Percentiles rank a stretch among this genome's conserved stretches.
These are phyloP conservation scores for Melanotaenia nigrans DNA, from an alignment of 2,797 vertebrate genomes.

Conservation along the genomic window DNA sequence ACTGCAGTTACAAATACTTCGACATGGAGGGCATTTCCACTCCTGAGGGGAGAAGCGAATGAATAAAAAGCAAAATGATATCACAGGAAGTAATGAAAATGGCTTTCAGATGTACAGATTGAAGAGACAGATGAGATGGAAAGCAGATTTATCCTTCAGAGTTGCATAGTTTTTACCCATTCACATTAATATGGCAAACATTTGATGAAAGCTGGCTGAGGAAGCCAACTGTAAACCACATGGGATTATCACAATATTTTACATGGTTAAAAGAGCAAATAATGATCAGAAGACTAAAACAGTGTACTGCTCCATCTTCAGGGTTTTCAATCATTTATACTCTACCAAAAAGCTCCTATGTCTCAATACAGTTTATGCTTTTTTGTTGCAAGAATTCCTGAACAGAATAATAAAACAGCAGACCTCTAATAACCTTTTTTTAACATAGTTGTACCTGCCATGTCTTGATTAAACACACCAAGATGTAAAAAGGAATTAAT, in stretches of 20 bases:
- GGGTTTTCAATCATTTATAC: not conserved
- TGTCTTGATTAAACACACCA: not conserved
- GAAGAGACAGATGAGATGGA: not conserved
- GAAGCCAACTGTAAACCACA: not conserved
- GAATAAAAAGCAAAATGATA: not conserved
- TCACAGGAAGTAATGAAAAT: not conserved
- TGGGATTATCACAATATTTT: not conserved
- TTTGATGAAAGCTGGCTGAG: not conserved
- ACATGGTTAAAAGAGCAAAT: not conserved
- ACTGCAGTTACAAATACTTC: slow-evolving; percentile 86
- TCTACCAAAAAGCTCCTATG: not conserved
- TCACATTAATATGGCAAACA: too few relatives aligned
- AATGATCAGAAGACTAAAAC: not conserved
- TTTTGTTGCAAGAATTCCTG: not conserved
- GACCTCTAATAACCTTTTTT: too few relatives aligned
- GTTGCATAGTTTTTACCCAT: not conserved
- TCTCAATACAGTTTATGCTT: too few relatives aligned
- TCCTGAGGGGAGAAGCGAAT: slow-evolving; percentile 58
- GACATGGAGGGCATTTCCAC: slow-evolving; percentile 84
- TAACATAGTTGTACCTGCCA: too few relatives aligned
- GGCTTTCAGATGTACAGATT: not conserved
- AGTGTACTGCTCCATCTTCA: not conserved
- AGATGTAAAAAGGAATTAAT: not conserved
- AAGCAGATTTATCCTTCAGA: not conserved
- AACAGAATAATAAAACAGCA: not conserved